These are phyloP conservation scores for Prionace glauca DNA, from an alignment of 2,797 vertebrate species.

Conservation along the genomic window DNA sequence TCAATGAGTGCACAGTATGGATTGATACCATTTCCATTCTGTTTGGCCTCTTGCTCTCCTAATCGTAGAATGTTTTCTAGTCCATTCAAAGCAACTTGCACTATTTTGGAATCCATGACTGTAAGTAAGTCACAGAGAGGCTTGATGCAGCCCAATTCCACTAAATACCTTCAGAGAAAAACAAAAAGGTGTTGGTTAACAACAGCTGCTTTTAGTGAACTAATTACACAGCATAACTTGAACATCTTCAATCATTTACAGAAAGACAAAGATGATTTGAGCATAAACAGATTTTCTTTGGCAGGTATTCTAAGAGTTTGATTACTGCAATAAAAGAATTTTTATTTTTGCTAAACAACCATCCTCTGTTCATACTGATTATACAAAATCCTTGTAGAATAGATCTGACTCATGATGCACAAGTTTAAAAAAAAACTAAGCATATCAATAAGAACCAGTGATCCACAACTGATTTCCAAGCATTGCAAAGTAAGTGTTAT, in stretches of 20 bases:
- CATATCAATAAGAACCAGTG: background rate
- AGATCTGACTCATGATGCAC: background rate
- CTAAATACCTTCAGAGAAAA: slow-evolving; percentile 67
- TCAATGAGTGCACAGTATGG: slow-evolving; percentile 83
- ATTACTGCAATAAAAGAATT: background rate
- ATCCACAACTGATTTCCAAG: background rate
- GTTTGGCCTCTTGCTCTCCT: slow-evolving; percentile 81
- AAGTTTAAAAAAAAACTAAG: background rate
- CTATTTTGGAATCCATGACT: slow-evolving; percentile 88
- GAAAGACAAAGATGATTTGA: background rate
- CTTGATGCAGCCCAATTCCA: slow-evolving; percentile 79
- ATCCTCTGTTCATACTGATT: background rate
- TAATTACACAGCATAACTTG: background rate
- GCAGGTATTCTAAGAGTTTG: background rate
- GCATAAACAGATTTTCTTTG: background rate
- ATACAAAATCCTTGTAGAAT: background rate
- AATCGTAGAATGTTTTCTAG: slow-evolving; percentile 83
- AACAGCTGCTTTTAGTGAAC: background rate
- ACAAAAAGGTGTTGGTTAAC: slow-evolving; percentile 11
- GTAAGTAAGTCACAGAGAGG: slow-evolving; percentile 86
- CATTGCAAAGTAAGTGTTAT: background rate
- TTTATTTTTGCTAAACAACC: background rate
- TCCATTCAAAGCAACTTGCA: slow-evolving; percentile 83
- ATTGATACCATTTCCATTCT: slow-evolving; percentile 74
- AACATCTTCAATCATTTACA: background rate